Base-by-base conservation (phyloP, 2,113 vertebrate species). In the Misgurnus anguillicaudatus region DNA sequence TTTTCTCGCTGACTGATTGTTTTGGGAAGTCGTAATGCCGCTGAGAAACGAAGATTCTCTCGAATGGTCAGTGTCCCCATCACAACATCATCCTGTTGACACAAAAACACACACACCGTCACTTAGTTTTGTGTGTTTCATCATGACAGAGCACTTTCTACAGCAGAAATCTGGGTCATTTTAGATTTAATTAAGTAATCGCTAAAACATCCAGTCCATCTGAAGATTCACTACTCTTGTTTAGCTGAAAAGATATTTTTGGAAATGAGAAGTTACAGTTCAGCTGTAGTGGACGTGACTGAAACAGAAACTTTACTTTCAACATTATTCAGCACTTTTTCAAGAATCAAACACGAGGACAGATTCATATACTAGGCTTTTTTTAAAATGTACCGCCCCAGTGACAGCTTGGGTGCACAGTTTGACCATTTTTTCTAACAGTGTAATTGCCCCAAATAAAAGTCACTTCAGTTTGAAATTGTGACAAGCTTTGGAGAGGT, bases 41-140 rank as follows among this genome's bases (percentile, higher is more conserved):
- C 95, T 1, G 95, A 95, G 87, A 96, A 96, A 39, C 91, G 90
- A 9, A 96, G 57, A 69, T 96, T 96, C 86, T 96, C 95, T 85
- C 93, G 92, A 24, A 96, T 92, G 0, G 94, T 94, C 85, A 96
- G 81, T 0, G 95, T 95, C 60, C 95, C 95, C 95, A 95, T 95
- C 80, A 95, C 94, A 2, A 95, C 90, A 58, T 95, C 95, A 87
- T 96, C 95, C 95, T 96, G 14, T 7, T 78, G 38, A 79, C 55
- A 31, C 24, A 31, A 1, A 51, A 21, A 57, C 36, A 21, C 4
- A 48, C 6, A n/a, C 7, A 45, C 42, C 5, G 7, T 45, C 5
- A 10, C 10, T 45, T 45, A 2, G 45, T 4, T 24, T 42, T 19
- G 24, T 4, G 48, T 53, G 66, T 55, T 53, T n/a, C 5, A n/a